These are phyloP conservation scores for Megaceryle maxima DNA, from an alignment of 2,113 vertebrate genomes.

Conservation along the genomic window DNA sequence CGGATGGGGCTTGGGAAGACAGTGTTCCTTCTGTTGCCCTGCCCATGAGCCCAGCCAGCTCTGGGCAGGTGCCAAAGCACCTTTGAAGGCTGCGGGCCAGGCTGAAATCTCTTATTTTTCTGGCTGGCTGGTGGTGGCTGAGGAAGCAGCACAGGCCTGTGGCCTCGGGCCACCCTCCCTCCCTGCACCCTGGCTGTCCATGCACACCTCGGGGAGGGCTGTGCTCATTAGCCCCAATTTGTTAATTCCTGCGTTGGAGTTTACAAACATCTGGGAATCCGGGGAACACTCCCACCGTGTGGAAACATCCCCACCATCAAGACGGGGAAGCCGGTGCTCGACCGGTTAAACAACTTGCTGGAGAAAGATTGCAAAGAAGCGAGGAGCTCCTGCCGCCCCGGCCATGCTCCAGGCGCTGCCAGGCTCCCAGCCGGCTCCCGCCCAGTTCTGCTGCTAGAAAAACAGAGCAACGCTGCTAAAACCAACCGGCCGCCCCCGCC, in stretches of 20 bases:
- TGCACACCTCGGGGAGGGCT: neutral
- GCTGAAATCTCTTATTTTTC: neutral
- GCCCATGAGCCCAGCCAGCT: neutral
- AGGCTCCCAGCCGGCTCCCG: slow-evolving; percentile 13
- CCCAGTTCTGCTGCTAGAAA: slow-evolving; percentile 12
- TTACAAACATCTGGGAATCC: slow-evolving; percentile 52
- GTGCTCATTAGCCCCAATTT: slow-evolving; percentile 25
- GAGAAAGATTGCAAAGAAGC: neutral
- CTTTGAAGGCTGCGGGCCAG: neutral
- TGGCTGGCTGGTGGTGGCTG: neutral
- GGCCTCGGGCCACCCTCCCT: neutral
- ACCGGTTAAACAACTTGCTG: slow-evolving; percentile 43
- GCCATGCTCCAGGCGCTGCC: slow-evolving; percentile 41
- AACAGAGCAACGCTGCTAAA: neutral
- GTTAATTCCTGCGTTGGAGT: slow-evolving; percentile 51
- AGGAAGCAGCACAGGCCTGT: neutral
- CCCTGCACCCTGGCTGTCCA: neutral
- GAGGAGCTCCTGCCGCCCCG: slow-evolving; percentile 1
- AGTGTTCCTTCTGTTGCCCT: neutral
- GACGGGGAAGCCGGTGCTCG: neutral
- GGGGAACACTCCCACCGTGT: slow-evolving; percentile 34
- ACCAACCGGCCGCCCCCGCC: neutral
- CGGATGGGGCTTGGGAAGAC: neutral
- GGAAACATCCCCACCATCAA: slow-evolving; percentile 26
- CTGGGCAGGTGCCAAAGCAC: neutral